A percentile compares a stretch with the other conserved stretches of the same genome.
phyloP scores from a whole-genome alignment of 2,888 invertebrate genomes.

The Noctua comes region DNA sequence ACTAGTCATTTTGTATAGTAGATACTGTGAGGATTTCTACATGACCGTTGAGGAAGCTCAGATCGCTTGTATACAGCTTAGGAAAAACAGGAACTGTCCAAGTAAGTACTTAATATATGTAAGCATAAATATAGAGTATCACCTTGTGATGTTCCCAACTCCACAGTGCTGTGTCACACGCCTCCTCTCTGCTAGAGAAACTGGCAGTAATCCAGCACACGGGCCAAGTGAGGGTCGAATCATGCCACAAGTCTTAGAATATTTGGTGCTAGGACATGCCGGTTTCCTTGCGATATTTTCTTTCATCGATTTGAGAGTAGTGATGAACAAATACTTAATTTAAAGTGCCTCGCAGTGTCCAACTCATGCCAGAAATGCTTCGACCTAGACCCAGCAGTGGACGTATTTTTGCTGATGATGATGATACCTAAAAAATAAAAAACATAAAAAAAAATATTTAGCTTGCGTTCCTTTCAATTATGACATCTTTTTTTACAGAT shows the following conservation, averaged over 20 bases:
- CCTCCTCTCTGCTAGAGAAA: not conserved
- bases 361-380: too few species aligned
- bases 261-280: not conserved
- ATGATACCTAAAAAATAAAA: too few species aligned
- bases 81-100: slow-evolving; percentile 1
- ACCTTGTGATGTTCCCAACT: not conserved
- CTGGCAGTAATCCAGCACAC: not conserved
- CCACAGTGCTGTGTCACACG: not conserved
- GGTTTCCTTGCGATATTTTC: not conserved
- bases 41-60: not conserved
- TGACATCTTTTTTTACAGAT: not conserved
- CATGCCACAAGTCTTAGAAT: not conserved
- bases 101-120: not conserved
- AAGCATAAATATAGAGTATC: not conserved
- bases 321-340: not conserved
- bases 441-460: not conserved
- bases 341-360: too few species aligned
- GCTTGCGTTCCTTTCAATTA: not conserved
- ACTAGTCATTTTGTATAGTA: not conserved
- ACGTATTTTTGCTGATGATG: too few species aligned
- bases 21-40: not conserved
- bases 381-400: too few species aligned
- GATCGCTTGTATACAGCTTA: not conserved
- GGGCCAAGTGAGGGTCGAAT: not conserved
- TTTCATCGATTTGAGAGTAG: not conserved